Evolutionary conservation across 2,797 vertebrate genomes (phyloP), one percentile per base, ranked within the genome.

Genomic region (Limnodromus scolopaceus): DNA sequence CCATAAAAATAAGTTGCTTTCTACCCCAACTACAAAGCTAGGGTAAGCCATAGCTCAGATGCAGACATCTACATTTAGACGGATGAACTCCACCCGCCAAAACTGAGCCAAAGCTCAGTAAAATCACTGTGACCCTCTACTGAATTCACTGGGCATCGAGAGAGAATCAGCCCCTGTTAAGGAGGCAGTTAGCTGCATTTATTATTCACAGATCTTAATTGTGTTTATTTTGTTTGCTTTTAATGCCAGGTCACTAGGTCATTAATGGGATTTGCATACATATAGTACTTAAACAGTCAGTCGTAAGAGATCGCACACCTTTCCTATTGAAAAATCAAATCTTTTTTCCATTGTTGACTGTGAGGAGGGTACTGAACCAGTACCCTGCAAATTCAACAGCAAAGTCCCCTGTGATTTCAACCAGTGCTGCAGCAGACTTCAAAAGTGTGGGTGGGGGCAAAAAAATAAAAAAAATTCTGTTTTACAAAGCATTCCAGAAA

Each of bases 401-500:
- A 30, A 72, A 57, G 20, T 81, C 53, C 38, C 45, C 30, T 60
- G 39, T 43, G 83, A 61, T 48, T 68, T 60, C 65, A 84, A 17
- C 11, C 48, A 70, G 25, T 14, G 32, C 32, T 84, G 54, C 16
- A 79, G 32, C 34, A 84, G 63, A 53, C 22, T 51, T 88, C 53
- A 64, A 53, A 93, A 92, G 27, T 19, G 65, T 36, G 58, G n/a
- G 30, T 18, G 39, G 24, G 30, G 38, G 3, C 16, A 22, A 75
- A 89, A 79, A 80, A 65, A 63, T 82, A 79, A 64, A 60, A 24
- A 7, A 14, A 49, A 4, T 51, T 86, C 36, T 69, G 23, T 60
- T 95, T 93, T 90, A 48, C 64, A 82, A 86, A 88, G 46, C 30
- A 82, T 86, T 87, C 66, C 53, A 95, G 80, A 87, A 89, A 70